phyloP scores from a whole-genome alignment of 2,113 vertebrate genomes.

The Protomyctophum bolini region DNA sequence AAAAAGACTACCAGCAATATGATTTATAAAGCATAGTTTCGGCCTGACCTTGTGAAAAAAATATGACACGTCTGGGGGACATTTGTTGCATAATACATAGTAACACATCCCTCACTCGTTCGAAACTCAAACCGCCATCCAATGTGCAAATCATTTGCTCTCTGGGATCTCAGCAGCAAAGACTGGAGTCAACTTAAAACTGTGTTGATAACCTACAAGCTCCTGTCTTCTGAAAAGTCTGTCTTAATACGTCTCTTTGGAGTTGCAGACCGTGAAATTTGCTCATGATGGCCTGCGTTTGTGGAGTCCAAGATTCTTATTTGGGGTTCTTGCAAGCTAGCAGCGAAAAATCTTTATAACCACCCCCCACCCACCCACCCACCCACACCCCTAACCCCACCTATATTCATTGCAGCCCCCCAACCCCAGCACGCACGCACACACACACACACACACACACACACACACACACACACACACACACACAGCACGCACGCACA shows the following conservation, averaged over 20 bases:
- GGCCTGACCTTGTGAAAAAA: background rate
- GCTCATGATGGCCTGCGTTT: conserved; percentile 18
- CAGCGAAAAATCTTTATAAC: conserved; percentile 1
- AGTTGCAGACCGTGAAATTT: conserved; percentile 1
- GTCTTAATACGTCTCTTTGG: background rate
- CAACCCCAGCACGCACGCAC: no score
- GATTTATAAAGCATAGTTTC: conserved; percentile 10
- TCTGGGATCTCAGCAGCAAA: conserved; percentile 18
- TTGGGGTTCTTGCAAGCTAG: background rate
- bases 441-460: no score
- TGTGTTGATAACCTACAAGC: conserved; percentile 10
- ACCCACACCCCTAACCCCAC: no score
- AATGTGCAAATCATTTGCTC: conserved; percentile 13
- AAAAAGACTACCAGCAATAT: background rate
- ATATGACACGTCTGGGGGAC: no score
- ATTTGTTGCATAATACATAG: conserved; percentile 12
- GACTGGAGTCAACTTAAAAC: background rate
- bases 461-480: no score
- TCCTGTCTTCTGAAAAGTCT: conserved; percentile 10
- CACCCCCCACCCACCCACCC: no score
- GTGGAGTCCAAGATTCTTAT: background rate
- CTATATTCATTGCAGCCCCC: no score
- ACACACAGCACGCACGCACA: no score
- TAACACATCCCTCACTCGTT: conserved; percentile 8
- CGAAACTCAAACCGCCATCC: background rate